Evolutionary conservation across 2,888 invertebrate species (phyloP).

Genomic region (Flabesymbios commensalis): DNA sequence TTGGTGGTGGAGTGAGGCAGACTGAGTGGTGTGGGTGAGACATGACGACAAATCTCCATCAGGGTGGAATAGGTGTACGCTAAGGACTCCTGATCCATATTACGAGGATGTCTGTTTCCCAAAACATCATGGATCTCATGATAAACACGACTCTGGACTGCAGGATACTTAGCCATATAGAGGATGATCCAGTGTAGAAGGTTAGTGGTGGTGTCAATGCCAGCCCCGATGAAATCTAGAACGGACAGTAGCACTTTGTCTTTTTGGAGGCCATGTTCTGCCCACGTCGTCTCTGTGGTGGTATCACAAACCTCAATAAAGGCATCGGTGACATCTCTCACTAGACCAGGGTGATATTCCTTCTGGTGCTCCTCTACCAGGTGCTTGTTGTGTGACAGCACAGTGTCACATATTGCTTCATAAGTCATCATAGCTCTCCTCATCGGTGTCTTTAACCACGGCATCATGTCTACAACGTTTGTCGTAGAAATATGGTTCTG

Average conservation of each 20-base stretch:
- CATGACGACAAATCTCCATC: not conserved
- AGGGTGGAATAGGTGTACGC: not conserved
- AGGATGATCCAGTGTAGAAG: constrained; percentile 11
- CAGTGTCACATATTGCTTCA: too few species aligned
- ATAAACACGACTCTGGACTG: constrained; percentile 4
- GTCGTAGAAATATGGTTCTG: not conserved
- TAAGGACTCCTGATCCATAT: not conserved
- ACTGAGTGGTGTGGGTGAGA: constrained; percentile 1
- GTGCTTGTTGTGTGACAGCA: too few species aligned
- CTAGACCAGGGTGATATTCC: too few species aligned
- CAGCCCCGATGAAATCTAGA: constrained; percentile 10
- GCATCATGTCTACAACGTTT: not conserved
- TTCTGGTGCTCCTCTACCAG: too few species aligned
- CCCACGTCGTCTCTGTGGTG: not conserved
- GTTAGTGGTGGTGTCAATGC: constrained; percentile 3
- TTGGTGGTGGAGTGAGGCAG: constrained; percentile 11
- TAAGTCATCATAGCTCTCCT: too few species aligned
- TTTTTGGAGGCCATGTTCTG: not conserved
- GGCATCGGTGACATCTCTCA: not conserved
- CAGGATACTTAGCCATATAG: constrained; percentile 3
- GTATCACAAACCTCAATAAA: not conserved
- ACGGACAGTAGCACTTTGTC: constrained; percentile 1
- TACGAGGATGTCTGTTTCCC: not conserved
- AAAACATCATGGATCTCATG: not conserved
- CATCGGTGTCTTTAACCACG: not conserved